phyloP scores from a whole-genome alignment of 2,888 invertebrate species.

The Acanthopleura granulata region DNA sequence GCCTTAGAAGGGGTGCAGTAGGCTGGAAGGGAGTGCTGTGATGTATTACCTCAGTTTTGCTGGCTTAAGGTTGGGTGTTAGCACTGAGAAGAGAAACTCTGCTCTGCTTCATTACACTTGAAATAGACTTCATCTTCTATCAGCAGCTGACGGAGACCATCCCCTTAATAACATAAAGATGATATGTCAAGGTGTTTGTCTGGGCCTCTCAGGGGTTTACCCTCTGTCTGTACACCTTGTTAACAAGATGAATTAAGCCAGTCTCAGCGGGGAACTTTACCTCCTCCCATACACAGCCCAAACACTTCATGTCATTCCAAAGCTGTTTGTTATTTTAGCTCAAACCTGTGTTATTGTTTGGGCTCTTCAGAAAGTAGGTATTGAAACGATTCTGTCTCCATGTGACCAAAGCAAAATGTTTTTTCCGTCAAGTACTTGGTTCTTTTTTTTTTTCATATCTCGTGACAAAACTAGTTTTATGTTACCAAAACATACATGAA shows the following conservation, averaged over 20 bases:
- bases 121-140: conserved; percentile 8
- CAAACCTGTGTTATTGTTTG: no score
- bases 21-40: background rate
- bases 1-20: conserved; percentile 4
- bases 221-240: background rate
- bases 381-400: no score
- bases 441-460: no score
- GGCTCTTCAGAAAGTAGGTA: no score
- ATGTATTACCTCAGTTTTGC: background rate
- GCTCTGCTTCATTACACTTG: background rate
- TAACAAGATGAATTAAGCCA: background rate
- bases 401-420: no score
- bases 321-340: no score
- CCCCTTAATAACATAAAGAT: background rate
- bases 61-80: background rate
- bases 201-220: background rate
- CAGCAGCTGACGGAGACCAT: conserved; percentile 4
- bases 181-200: conserved; percentile 2
- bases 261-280: background rate
- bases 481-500: no score
- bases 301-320: no score
- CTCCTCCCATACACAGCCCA: no score
- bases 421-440: no score
- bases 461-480: no score
- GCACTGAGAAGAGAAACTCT: background rate